A percentile compares a stretch with the other conserved stretches of the same genome.
Evolutionary conservation across 1,140 invertebrate genomes (phyloP).

Genomic region (Drosophila nasuta): DNA sequence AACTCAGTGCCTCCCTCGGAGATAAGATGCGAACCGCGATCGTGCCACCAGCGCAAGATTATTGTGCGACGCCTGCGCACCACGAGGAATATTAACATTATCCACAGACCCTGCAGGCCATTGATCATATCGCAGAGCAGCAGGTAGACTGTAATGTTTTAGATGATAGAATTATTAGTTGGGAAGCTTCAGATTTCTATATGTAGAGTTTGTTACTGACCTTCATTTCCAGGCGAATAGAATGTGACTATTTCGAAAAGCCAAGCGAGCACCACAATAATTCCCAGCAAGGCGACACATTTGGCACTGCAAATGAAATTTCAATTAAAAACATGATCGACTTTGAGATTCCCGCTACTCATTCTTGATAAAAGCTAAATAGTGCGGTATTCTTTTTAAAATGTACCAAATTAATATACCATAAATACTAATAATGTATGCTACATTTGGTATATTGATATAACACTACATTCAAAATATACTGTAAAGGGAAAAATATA

Average conservation of each 20-base stretch:
- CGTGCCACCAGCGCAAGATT: conserved; percentile 82
- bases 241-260: conserved; percentile 81
- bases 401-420: too few species aligned
- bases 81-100: conserved; percentile 79
- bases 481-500: too few species aligned
- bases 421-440: too few species aligned
- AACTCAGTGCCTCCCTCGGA: conserved; percentile 63
- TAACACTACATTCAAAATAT: too few species aligned
- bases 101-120: conserved; percentile 78
- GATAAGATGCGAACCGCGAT: conserved; percentile 76
- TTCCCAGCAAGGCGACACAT: conserved; percentile 73
- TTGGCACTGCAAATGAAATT: conserved; percentile 61
- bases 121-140: conserved; percentile 81
- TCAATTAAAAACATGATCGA: too few species aligned
- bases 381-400: too few species aligned
- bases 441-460: too few species aligned
- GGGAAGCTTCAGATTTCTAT: background rate
- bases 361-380: too few species aligned
- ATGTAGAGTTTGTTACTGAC: background rate
- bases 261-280: conserved; percentile 79
- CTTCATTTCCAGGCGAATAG: conserved; percentile 69
- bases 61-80: conserved; percentile 76
- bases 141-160: conserved; percentile 48
- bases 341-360: too few species aligned
- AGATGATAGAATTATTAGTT: too few species aligned